These are phyloP conservation scores for Patiria pectinifera DNA, from an alignment of 53 echinoderm and acorn worm species.

Conservation along the genomic window DNA sequence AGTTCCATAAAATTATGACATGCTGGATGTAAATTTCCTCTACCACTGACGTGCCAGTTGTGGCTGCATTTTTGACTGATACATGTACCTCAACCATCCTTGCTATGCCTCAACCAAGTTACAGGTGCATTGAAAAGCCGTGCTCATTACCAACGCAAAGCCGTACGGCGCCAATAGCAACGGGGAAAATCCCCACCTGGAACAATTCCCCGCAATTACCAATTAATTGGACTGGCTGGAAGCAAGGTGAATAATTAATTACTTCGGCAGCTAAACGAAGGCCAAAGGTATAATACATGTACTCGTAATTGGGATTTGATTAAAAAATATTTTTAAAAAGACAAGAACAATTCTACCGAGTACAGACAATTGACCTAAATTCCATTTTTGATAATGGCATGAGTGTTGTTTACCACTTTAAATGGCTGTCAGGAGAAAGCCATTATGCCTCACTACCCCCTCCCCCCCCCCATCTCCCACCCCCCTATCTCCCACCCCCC, in stretches of 20 bases:
- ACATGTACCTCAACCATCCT: no score
- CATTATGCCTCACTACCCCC: neutral
- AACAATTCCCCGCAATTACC: slow-evolving; percentile 28
- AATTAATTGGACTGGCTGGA: neutral
- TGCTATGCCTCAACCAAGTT: neutral
- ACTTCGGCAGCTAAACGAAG: neutral
- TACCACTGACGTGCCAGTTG: no score
- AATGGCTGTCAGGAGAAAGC: neutral
- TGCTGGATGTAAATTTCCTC: no score
- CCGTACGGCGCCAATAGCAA: neutral
- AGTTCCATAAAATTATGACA: no score
- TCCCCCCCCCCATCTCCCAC: neutral
- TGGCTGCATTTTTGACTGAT: no score
- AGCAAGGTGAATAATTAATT: slow-evolving; percentile 17
- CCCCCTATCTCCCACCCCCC: neutral
- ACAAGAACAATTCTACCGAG: no score
- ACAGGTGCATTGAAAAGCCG: neutral
- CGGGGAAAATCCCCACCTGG: slow-evolving; percentile 2
- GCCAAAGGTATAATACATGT: neutral
- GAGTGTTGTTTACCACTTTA: neutral
- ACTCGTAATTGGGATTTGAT: neutral
- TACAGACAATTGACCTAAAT: neutral
- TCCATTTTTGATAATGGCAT: neutral
- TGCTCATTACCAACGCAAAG: neutral
- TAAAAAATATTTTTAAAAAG: neutral